Evolutionary conservation across 1,140 invertebrate genomes (phyloP).

Genomic region (Hypsibius dujardini): DNA sequence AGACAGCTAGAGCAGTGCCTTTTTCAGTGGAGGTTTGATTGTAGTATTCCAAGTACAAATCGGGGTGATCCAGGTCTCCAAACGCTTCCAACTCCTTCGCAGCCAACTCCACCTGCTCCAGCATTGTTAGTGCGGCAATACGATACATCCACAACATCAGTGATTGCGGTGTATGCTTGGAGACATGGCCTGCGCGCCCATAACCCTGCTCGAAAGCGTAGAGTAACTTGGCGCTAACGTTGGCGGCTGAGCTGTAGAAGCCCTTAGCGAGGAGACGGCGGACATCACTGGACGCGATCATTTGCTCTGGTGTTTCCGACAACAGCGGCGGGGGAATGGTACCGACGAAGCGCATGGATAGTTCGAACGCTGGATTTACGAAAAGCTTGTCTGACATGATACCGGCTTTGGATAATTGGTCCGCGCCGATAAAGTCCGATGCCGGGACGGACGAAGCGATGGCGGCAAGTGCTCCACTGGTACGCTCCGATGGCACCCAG

Average conservation of each 20-base stretch:
- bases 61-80: constrained; percentile 10
- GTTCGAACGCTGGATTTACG: constrained; percentile 10
- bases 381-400: background rate
- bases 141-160: background rate
- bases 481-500: background rate
- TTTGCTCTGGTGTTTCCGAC: background rate
- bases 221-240: background rate
- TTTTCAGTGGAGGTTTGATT: background rate
- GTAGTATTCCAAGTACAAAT: constrained; percentile 4
- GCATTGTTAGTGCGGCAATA: background rate
- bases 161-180: background rate
- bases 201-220: background rate
- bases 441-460: background rate
- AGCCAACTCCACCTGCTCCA: background rate
- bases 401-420: background rate
- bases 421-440: constrained; percentile 12
- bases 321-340: constrained; percentile 8
- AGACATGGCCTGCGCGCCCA: background rate
- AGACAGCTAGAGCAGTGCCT: background rate
- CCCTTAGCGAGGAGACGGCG: background rate
- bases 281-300: background rate
- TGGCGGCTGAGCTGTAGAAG: constrained; percentile 11
- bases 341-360: background rate
- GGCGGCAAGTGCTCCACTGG: background rate
- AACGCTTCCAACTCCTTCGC: constrained; percentile 6